phyloP scores from a whole-genome alignment of 2,113 vertebrate species.

The Tupaia tana region DNA sequence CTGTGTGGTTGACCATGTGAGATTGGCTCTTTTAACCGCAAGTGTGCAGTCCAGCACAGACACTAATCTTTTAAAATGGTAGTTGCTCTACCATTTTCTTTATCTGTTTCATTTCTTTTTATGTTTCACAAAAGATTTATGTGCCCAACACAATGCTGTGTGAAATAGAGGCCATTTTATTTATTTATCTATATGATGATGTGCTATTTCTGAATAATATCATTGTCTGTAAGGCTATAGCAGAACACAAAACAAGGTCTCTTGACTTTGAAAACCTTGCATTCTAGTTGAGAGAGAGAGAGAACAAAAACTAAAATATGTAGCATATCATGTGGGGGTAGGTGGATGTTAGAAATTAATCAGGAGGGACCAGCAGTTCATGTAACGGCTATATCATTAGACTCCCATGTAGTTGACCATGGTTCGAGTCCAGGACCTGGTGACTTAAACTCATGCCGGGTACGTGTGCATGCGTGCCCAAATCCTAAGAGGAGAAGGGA shows the following conservation, averaged over 20 bases:
- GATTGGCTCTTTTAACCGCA: too few species aligned
- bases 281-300: neutral
- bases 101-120: neutral
- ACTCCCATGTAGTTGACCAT: too few species aligned
- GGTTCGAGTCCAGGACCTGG: too few species aligned
- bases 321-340: neutral
- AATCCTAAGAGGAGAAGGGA: too few species aligned
- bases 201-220: neutral
- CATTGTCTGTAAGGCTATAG: neutral
- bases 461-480: too few species aligned
- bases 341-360: too few species aligned
- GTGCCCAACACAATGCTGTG: neutral
- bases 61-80: neutral
- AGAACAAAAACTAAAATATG: neutral
- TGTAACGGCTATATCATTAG: too few species aligned
- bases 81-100: neutral
- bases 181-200: slow-evolving; percentile 6
- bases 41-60: too few species aligned
- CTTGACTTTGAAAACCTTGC: neutral
- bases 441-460: too few species aligned
- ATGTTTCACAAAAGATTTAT: neutral
- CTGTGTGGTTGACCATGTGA: too few species aligned
- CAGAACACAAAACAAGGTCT: neutral
- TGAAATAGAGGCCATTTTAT: neutral
- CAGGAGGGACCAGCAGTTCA: too few species aligned